phyloP scores from a whole-genome alignment of 1,140 invertebrate species.

The Cotesia chilonis region DNA sequence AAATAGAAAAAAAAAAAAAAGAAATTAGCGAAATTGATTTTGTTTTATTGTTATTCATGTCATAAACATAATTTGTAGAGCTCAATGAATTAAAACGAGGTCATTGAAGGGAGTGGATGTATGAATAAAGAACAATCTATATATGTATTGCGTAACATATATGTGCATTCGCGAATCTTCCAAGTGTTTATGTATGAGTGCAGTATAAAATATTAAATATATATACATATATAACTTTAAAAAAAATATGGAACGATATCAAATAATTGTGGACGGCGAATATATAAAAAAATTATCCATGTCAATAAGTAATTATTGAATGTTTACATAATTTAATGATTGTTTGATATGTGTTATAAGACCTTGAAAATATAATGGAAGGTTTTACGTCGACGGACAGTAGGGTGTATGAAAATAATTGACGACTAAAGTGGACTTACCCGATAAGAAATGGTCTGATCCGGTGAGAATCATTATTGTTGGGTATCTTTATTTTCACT shows the following conservation, averaged over 20 bases:
- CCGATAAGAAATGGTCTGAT: constrained; percentile 65
- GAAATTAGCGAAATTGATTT: not conserved
- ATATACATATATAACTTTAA: not conserved
- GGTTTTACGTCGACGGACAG: not conserved
- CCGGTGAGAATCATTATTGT: constrained; percentile 65
- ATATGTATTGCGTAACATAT: not conserved
- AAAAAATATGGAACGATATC: not conserved
- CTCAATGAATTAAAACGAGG: constrained; percentile 37
- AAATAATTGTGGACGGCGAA: not conserved
- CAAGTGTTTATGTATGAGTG: constrained; percentile 4
- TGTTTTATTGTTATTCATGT: constrained; percentile 7
- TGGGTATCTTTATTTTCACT: constrained; percentile 34
- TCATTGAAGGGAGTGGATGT: constrained; percentile 21
- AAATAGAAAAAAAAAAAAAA: not conserved
- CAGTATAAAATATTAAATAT: not conserved
- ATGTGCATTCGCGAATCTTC: not conserved
- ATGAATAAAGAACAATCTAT: constrained; percentile 6
- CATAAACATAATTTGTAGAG: constrained; percentile 13
- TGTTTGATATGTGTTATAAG: not conserved
- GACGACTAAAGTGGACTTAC: constrained; percentile 61
- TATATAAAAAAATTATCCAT: not conserved
- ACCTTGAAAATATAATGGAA: constrained; percentile 18
- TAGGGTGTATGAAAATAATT: constrained; percentile 13
- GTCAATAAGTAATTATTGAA: not conserved
- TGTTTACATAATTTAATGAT: not conserved